Evolutionary conservation across 1,140 invertebrate species (phyloP).

Genomic region (Pteromalus puparum): DNA sequence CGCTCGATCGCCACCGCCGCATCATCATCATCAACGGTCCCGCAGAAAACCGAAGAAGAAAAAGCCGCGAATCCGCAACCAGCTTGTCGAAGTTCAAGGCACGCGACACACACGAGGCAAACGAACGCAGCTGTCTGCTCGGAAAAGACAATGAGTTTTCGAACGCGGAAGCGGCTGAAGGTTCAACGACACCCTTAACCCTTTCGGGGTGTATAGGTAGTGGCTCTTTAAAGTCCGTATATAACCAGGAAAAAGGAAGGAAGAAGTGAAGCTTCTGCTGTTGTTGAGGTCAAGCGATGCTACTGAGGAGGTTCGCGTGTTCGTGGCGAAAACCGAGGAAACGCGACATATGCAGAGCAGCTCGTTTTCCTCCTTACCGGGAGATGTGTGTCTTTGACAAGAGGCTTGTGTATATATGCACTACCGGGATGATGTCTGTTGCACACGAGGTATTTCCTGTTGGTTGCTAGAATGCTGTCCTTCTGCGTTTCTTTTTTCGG

Average conservation of each 20-base stretch:
- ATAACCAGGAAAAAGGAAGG: conserved; percentile 1
- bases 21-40: neutral
- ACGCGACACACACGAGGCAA: neutral
- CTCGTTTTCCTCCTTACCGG: neutral
- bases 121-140: conserved; percentile 41
- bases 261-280: neutral
- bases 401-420: no score
- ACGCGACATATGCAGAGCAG: neutral
- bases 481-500: neutral
- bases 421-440: neutral
- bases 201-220: neutral
- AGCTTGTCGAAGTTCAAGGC: neutral
- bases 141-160: neutral
- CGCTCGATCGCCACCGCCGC: neutral
- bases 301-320: neutral
- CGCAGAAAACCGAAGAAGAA: neutral
- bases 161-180: neutral
- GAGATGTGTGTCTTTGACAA: neutral
- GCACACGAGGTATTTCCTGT: neutral
- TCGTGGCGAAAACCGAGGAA: neutral
- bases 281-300: neutral
- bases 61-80: conserved; percentile 10
- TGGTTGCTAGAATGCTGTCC: neutral
- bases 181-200: conserved; percentile 22
- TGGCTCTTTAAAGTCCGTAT: conserved; percentile 13